These are phyloP conservation scores for Cheilosia pagana DNA, from an alignment of 2,888 invertebrate species.

Conservation along the genomic window DNA sequence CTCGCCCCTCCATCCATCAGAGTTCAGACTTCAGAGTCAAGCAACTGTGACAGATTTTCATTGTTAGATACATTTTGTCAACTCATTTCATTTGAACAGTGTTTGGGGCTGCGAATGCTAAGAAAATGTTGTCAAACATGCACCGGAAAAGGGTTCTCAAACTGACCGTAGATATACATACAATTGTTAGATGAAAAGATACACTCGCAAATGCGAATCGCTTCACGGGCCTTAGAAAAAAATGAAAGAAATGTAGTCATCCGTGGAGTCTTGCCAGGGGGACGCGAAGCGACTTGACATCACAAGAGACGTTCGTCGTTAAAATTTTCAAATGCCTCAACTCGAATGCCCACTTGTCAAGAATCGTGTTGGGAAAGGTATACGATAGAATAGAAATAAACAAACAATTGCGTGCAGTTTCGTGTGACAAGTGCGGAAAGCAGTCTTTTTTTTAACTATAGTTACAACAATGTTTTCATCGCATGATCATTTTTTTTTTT, in stretches of 20 bases:
- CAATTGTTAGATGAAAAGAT: constrained; percentile 61
- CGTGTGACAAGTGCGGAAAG: constrained; percentile 74
- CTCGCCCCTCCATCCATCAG: constrained; percentile 8
- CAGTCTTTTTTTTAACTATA: constrained; percentile 28
- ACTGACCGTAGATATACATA: constrained; percentile 53
- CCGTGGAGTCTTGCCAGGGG: constrained; percentile 50
- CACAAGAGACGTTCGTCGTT: constrained; percentile 35
- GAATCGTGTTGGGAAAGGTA: constrained; percentile 52
- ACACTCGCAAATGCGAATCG: constrained; percentile 48
- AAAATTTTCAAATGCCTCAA: constrained; percentile 7
- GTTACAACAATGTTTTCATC: constrained; percentile 55
- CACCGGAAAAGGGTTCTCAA: constrained; percentile 37
- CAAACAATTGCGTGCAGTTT: constrained; percentile 71
- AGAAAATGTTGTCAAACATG: constrained; percentile 25
- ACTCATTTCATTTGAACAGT: constrained; percentile 57
- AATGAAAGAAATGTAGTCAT: constrained; percentile 67
- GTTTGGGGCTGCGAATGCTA: neutral
- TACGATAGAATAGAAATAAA: constrained; percentile 15
- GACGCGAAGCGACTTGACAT: constrained; percentile 30
- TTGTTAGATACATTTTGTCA: constrained; percentile 72
- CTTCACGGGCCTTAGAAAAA: constrained; percentile 57
- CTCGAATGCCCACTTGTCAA: neutral
- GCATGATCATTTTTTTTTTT: constrained; percentile 64
- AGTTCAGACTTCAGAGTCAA: constrained; percentile 47
- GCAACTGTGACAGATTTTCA: constrained; percentile 71